Evolutionary conservation across 2,113 vertebrate genomes (phyloP).

Genomic region (Alectura lathami): DNA sequence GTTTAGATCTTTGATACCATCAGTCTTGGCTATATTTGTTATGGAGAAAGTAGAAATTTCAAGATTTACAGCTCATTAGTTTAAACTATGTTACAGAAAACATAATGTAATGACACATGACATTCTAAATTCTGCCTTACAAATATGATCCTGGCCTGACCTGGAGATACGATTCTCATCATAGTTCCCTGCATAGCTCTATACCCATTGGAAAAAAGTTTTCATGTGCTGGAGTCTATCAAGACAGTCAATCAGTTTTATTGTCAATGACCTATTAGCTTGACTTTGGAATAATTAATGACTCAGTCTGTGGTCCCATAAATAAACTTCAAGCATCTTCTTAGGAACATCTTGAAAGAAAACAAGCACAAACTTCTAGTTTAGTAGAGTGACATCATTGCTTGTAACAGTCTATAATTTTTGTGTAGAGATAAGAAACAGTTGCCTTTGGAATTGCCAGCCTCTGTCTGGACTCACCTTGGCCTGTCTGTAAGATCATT

Average conservation of each 20-base stretch:
- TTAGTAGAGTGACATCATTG: fast-evolving
- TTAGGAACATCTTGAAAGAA: background rate
- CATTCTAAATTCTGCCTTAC: background rate
- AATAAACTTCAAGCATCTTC: background rate
- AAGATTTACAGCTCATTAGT: background rate
- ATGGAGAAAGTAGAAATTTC: background rate
- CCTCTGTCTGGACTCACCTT: background rate
- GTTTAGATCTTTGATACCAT: background rate
- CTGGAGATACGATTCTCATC: background rate
- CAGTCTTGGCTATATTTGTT: background rate
- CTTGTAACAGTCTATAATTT: fast-evolving
- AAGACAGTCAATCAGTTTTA: background rate
- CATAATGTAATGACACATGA: background rate
- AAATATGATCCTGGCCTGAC: background rate
- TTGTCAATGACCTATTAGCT: background rate
- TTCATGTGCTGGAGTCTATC: background rate
- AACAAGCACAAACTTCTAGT: background rate
- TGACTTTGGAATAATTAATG: background rate
- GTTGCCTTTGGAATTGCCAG: fast-evolving
- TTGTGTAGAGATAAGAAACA: background rate
- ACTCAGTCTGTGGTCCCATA: background rate
- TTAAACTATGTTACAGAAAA: background rate
- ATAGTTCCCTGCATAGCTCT: background rate
- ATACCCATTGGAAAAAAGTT: background rate
- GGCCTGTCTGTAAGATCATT: background rate